Evolutionary conservation across 1,140 invertebrate genomes (phyloP).

Genomic region (Drosophila melanica): DNA sequence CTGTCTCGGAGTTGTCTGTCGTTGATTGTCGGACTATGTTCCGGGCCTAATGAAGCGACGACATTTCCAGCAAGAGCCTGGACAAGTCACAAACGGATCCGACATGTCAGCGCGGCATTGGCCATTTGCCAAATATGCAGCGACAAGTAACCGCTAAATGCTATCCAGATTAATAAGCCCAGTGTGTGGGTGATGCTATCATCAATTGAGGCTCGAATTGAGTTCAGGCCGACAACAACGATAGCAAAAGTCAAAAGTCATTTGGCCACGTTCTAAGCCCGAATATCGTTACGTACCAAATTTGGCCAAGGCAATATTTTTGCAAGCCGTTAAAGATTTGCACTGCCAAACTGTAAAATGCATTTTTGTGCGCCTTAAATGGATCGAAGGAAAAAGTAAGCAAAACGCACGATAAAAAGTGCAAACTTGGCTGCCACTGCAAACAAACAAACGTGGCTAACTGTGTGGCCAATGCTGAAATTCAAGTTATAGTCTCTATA

Average conservation of each 20-base stretch:
- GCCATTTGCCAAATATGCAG: slow-evolving; percentile 64
- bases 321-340: slow-evolving; percentile 72
- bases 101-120: slow-evolving; percentile 41
- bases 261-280: slow-evolving; percentile 40
- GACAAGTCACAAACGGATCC: slow-evolving; percentile 36
- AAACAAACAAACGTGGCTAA: not conserved
- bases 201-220: slow-evolving; percentile 23
- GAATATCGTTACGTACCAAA: slow-evolving; percentile 60
- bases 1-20: slow-evolving; percentile 45
- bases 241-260: slow-evolving; percentile 78
- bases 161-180: slow-evolving; percentile 75
- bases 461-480: slow-evolving; percentile 17
- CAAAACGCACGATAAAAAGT: slow-evolving; percentile 70
- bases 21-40: slow-evolving; percentile 37
- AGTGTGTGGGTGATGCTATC: slow-evolving; percentile 45
- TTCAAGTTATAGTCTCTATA: slow-evolving; percentile 26
- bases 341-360: slow-evolving; percentile 74
- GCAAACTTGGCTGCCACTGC: slow-evolving; percentile 32
- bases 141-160: slow-evolving; percentile 70
- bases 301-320: slow-evolving; percentile 77
- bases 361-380: slow-evolving; percentile 74
- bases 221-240: slow-evolving; percentile 28
- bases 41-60: slow-evolving; percentile 73
- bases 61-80: slow-evolving; percentile 55
- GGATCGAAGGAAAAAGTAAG: slow-evolving; percentile 66